Conservation (phyloP, 2,797 vertebrate species). For the Brachyalestes nurse region DNA sequence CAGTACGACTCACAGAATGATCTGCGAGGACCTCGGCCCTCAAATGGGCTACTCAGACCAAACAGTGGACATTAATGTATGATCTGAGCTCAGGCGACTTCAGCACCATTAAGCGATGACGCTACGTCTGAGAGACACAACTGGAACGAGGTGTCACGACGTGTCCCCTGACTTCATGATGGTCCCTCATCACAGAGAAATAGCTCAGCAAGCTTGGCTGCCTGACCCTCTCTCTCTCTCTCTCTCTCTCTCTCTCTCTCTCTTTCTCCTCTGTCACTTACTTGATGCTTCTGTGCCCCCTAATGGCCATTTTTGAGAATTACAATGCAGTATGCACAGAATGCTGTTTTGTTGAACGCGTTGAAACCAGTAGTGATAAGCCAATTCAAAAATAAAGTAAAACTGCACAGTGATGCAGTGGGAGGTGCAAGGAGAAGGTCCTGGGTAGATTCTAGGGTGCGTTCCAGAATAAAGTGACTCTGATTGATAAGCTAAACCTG, state of each 20-base stretch:
- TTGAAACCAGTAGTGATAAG: too few relatives aligned
- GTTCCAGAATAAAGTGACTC: too few relatives aligned
- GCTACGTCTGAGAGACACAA: neutral
- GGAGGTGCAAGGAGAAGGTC: too few relatives aligned
- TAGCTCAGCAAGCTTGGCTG: neutral
- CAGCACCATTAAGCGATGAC: slow-evolving; percentile 21
- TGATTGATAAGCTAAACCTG: too few relatives aligned
- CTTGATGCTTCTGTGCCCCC: slow-evolving; percentile 78
- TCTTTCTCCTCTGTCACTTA: slow-evolving; percentile 56
- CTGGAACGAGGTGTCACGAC: neutral
- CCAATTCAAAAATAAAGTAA: too few relatives aligned
- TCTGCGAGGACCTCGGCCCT: slow-evolving; percentile 68
- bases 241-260: neutral
- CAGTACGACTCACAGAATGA: slow-evolving; percentile 68
- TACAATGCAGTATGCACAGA: slow-evolving; percentile 49
- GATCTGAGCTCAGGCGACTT: slow-evolving; percentile 37
- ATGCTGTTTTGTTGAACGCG: too few relatives aligned
- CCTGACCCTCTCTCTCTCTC: neutral
- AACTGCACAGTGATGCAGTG: too few relatives aligned
- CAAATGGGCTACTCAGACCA: slow-evolving; percentile 65
- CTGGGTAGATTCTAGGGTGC: too few relatives aligned
- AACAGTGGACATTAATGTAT: neutral
- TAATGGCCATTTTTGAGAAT: slow-evolving; percentile 68
- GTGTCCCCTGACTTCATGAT: neutral
- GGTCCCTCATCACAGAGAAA: slow-evolving; percentile 5